These are phyloP conservation scores for Myotis lucifugus DNA, from an alignment of 2,113 vertebrate species.

Conservation along the genomic window DNA sequence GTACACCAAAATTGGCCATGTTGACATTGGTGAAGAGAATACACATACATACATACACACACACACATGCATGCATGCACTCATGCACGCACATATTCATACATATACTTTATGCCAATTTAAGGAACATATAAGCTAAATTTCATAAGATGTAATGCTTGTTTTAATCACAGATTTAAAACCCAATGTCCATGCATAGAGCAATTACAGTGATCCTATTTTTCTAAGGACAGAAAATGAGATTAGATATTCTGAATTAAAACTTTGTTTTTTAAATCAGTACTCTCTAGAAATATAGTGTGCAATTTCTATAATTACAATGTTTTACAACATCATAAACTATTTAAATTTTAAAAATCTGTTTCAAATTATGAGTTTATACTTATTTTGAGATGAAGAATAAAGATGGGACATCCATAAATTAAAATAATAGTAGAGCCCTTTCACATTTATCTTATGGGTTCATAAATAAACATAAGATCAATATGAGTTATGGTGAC, in stretches of 20 bases:
- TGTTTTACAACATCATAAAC: background rate
- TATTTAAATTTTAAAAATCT: background rate
- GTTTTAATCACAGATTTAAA: background rate
- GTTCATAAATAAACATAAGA: background rate
- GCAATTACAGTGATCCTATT: background rate
- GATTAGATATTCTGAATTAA: background rate
- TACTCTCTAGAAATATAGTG: background rate
- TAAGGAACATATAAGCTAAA: background rate
- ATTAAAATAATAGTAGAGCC: background rate
- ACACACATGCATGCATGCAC: background rate
- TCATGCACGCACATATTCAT: background rate
- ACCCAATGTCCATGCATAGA: too few relatives aligned
- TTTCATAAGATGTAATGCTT: background rate
- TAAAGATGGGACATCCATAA: background rate
- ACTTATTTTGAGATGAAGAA: background rate
- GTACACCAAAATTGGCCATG: background rate
- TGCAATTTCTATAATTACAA: background rate
- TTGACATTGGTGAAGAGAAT: background rate
- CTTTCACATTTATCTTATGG: background rate
- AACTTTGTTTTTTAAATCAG: background rate
- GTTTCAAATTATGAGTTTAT: background rate
- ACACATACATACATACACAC: background rate
- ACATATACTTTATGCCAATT: background rate
- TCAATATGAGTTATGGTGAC: background rate
- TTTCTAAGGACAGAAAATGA: background rate